A percentile compares a stretch with the other conserved stretches of the same genome.
These are phyloP conservation scores for Limnephilus rhombicus DNA, from an alignment of 2,888 invertebrate species.

Conservation along the genomic window DNA sequence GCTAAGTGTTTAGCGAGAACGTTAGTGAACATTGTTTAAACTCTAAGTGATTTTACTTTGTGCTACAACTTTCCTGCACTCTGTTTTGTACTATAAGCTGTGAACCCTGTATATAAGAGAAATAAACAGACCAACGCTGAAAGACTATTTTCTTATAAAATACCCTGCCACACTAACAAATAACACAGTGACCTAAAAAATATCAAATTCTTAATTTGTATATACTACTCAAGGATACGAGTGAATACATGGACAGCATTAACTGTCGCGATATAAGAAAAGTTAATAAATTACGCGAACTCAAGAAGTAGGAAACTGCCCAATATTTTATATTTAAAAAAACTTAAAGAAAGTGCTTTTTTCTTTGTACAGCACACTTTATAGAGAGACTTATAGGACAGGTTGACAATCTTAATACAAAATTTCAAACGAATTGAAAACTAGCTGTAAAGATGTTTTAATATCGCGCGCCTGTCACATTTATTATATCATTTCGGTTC, in stretches of 20 bases:
- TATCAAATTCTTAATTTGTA: not conserved
- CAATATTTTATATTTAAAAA: not conserved
- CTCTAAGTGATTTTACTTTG: too few relatives aligned
- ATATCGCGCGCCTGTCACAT: conserved; percentile 41
- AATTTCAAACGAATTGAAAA: not conserved
- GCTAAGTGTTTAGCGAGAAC: too few relatives aligned
- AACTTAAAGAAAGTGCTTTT: not conserved
- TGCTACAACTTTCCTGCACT: too few relatives aligned
- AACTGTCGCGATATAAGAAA: conserved; percentile 4
- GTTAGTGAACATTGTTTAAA: too few relatives aligned
- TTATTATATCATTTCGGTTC: conserved; percentile 45
- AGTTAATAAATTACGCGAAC: not conserved
- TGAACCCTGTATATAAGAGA: too few relatives aligned
- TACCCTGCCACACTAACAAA: too few relatives aligned
- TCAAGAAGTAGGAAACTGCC: not conserved
- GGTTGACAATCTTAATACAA: conserved; percentile 30
- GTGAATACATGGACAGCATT: not conserved
- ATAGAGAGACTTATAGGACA: conserved; percentile 24
- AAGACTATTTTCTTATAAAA: too few relatives aligned
- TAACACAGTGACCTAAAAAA: not conserved
- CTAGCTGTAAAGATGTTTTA: conserved; percentile 29
- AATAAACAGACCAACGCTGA: too few relatives aligned
- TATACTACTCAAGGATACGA: not conserved
- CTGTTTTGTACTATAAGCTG: too few relatives aligned
- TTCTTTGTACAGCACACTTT: conserved; percentile 2